Evolutionary conservation across 2,888 invertebrate genomes (phyloP).

Genomic region (Lucinisca nassula): DNA sequence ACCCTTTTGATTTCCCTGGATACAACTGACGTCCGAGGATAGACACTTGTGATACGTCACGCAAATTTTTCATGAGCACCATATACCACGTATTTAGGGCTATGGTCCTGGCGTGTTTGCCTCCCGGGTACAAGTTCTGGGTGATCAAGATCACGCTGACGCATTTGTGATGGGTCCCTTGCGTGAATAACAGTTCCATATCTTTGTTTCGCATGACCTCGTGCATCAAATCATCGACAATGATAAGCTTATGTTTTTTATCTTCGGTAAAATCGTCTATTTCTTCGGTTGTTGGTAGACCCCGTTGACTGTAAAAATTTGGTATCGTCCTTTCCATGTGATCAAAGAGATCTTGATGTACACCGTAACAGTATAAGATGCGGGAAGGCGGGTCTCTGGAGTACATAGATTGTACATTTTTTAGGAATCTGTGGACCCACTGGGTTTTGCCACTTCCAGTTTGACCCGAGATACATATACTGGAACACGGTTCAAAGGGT

Average conservation of each 20-base stretch:
- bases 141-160: conserved; percentile 27
- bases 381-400: too few relatives aligned
- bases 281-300: too few relatives aligned
- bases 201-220: conserved; percentile 25
- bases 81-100: conserved; percentile 38
- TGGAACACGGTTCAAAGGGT: too few relatives aligned
- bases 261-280: too few relatives aligned
- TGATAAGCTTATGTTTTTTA: conserved; percentile 40
- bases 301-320: too few relatives aligned
- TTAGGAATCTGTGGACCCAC: too few relatives aligned
- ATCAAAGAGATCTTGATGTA: too few relatives aligned
- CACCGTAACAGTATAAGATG: too few relatives aligned
- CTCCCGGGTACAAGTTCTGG: conserved; percentile 23
- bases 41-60: conserved; percentile 25
- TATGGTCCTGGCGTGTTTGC: conserved; percentile 39
- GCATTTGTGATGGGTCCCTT: conserved; percentile 38
- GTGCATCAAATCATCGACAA: conserved; percentile 51
- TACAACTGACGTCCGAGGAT: conserved; percentile 19
- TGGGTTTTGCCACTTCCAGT: too few relatives aligned
- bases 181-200: conserved; percentile 38
- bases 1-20: conserved; percentile 17
- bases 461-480: too few relatives aligned
- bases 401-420: too few relatives aligned
- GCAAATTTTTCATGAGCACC: conserved; percentile 29
- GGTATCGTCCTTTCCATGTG: too few relatives aligned